A percentile compares a stretch with the other conserved stretches of the same genome.
Conservation (phyloP, 1,140 invertebrate genomes). For the Drosophila suzukii region DNA sequence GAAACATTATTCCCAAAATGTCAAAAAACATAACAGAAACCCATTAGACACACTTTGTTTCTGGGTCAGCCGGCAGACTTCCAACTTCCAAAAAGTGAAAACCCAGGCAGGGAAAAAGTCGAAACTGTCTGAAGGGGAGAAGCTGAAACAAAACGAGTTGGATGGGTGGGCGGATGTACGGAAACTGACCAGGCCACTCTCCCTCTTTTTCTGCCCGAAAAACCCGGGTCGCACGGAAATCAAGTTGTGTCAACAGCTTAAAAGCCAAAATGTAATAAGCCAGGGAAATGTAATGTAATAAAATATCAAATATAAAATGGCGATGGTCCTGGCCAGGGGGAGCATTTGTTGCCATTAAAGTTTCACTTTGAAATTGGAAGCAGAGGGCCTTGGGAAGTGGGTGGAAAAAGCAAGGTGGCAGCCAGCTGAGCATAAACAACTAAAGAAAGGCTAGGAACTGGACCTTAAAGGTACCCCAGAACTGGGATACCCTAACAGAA, state of each 20-base stretch:
- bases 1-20: conserved; percentile 82
- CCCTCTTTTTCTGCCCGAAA: neutral
- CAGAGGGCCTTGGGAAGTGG: conserved; percentile 17
- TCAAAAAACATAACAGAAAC: conserved; percentile 81
- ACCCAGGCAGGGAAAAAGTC: conserved; percentile 39
- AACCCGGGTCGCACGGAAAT: conserved; percentile 59
- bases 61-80: conserved; percentile 63
- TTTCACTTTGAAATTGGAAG: conserved; percentile 70
- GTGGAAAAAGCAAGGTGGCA: conserved; percentile 1
- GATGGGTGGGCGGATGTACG: conserved; percentile 36
- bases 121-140: conserved; percentile 37
- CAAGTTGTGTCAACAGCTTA: conserved; percentile 83
- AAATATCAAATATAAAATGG: conserved; percentile 80
- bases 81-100: conserved; percentile 67
- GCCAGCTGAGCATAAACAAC: conserved; percentile 11
- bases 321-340: conserved; percentile 41
- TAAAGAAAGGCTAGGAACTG: neutral
- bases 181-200: conserved; percentile 47
- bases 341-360: conserved; percentile 80
- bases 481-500: conserved; percentile 1
- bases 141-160: conserved; percentile 66
- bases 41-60: conserved; percentile 79
- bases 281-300: conserved; percentile 83
- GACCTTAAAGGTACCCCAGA: neutral
- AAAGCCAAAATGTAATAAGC: conserved; percentile 83